These are phyloP conservation scores for Channallabes apus DNA, from an alignment of 2,797 vertebrate species.

Conservation along the genomic window DNA sequence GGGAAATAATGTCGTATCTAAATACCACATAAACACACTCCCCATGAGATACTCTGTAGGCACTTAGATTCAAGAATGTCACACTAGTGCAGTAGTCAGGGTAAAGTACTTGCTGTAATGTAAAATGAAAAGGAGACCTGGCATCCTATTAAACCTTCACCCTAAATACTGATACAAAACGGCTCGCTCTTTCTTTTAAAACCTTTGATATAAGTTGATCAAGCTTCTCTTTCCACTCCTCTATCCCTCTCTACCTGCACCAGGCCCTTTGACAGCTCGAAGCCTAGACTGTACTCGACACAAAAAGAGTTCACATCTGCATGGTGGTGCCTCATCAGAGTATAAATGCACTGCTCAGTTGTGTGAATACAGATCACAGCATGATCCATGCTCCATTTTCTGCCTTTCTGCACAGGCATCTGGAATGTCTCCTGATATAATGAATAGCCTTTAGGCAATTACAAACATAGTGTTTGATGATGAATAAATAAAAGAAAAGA, in stretches of 20 bases:
- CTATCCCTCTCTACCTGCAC: not conserved
- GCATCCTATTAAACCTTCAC: conserved; percentile 44
- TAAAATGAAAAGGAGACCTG: conserved; percentile 35
- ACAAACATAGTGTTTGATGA: conserved; percentile 70
- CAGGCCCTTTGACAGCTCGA: conserved; percentile 41
- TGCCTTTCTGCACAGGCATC: conserved; percentile 60
- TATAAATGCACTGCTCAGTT: conserved; percentile 67
- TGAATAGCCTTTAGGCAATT: conserved; percentile 76
- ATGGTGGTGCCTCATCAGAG: conserved; percentile 61
- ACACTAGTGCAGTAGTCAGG: not conserved
- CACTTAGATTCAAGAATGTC: not conserved
- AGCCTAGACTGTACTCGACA: conserved; percentile 30
- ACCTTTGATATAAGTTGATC: conserved; percentile 41
- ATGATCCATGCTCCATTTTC: conserved; percentile 68
- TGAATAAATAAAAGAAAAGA: conserved; percentile 61
- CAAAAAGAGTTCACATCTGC: conserved; percentile 66
- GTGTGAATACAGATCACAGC: conserved; percentile 68
- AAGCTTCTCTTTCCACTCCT: conserved; percentile 22
- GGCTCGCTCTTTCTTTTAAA: conserved; percentile 1
- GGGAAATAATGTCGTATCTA: conserved; percentile 10
- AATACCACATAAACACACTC: not conserved
- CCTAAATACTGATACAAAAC: conserved; percentile 39
- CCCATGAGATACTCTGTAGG: not conserved
- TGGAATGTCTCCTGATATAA: conserved; percentile 69
- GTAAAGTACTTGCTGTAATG: conserved; percentile 43